Base-by-base conservation (phyloP, 2,888 invertebrate species). In the Brachyptera risi region DNA sequence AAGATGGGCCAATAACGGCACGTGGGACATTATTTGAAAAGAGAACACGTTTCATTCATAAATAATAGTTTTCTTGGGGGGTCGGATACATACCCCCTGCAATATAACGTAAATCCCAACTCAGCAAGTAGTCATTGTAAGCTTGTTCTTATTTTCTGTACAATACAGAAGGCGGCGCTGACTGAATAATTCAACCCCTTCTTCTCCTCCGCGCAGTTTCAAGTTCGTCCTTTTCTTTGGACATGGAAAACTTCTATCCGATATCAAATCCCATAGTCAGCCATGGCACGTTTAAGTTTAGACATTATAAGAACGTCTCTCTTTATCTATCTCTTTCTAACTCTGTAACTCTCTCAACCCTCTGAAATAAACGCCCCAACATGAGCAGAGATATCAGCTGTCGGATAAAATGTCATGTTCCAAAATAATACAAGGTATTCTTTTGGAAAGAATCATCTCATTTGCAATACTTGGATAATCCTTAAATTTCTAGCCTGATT, bases 1-100 rank as follows among this genome's bases (percentile, higher is more conserved):
- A 35, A 17, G 35, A 54, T 17, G 54, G 21, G 17, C 54, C 3
- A 3, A 24, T 11, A 17, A 44, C 19, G 31, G 50, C 24, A 50
- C 50, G 50, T 24, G 50, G 26, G 7, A 5, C 31, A 24, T 24
- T 4, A 5, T 51, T 17, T 24, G 31, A 51, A 58, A 37, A 9
- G 56, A 61, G 57, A 47, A 56, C 61, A 57, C 61, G 61, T 61
- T 37, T 35, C 37, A 37, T 61, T 60, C 60, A 60, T 60, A 60
- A 56, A 60, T 60, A 49, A 27, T 50, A 49, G 54, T 54, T 37
- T 15, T 31, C 11, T n/a, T n/a, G n/a, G n/a, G n/a, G n/a, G n/a
- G n/a, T n/a, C n/a, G n/a, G n/a, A n/a, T n/a, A n/a, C n/a, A n/a
- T n/a, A n/a, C n/a, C n/a, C n/a, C n/a, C n/a, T n/a, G 4, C 44